A percentile compares a stretch with the other conserved stretches of the same genome.
These are phyloP conservation scores for Sula dactylatra DNA, from an alignment of 2,113 vertebrate genomes.

Conservation along the genomic window DNA sequence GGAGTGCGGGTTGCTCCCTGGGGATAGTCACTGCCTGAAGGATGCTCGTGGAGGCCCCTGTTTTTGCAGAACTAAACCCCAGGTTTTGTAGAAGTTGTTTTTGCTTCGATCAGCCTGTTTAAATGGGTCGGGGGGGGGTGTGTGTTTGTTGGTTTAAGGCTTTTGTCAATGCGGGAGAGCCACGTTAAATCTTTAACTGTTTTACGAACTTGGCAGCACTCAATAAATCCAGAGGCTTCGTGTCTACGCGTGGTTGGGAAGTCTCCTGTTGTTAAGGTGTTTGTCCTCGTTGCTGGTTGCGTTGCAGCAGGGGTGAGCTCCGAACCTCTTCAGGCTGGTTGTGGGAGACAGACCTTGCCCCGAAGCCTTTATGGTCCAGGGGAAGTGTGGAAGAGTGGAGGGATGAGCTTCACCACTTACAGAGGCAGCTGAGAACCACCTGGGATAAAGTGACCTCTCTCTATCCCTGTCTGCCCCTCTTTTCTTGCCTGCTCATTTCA, in stretches of 20 bases:
- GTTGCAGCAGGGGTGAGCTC: neutral
- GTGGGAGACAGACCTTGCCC: neutral
- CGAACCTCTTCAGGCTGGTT: neutral
- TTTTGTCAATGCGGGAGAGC: neutral
- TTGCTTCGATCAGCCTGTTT: neutral
- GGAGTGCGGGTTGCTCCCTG: neutral
- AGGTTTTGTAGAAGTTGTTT: neutral
- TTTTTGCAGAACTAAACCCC: neutral
- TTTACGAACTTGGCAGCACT: neutral
- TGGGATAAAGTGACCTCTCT: neutral
- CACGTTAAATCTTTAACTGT: neutral
- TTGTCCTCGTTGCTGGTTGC: neutral
- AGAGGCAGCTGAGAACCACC: neutral
- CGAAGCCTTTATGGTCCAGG: neutral
- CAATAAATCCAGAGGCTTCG: neutral
- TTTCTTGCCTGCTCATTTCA: neutral
- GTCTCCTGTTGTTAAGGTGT: neutral
- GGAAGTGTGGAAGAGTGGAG: neutral
- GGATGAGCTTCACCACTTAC: neutral
- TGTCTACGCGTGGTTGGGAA: neutral
- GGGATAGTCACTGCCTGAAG: neutral
- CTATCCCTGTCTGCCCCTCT: neutral
- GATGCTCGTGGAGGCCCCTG: neutral
- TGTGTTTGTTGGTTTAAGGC: neutral
- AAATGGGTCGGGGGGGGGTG: too few species aligned